Conservation (phyloP, 1,140 invertebrate species). For the Drosophila athabasca region DNA sequence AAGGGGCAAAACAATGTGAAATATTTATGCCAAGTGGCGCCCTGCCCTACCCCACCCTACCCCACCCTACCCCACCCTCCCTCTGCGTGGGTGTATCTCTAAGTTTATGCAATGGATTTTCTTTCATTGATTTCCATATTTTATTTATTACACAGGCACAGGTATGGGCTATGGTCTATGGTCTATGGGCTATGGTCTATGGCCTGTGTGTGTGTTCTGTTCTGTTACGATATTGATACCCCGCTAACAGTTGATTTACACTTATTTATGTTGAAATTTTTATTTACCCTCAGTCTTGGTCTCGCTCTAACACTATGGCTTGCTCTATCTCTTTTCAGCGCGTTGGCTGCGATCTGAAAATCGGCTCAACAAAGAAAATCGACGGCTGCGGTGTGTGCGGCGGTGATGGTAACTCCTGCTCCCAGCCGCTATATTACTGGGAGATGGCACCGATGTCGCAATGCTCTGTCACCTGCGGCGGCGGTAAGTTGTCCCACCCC, state of each 20-base stretch:
- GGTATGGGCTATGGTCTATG: background rate
- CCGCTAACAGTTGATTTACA: constrained; percentile 78
- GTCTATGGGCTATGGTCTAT: too few relatives aligned
- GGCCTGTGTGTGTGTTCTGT: constrained; percentile 11
- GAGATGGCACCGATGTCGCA: constrained; percentile 90
- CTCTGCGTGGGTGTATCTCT: background rate
- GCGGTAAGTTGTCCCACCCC: constrained; percentile 87
- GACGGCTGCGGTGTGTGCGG: constrained; percentile 96
- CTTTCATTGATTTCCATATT: constrained; percentile 73
- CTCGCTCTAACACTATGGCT: constrained; percentile 5
- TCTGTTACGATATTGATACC: constrained; percentile 67
- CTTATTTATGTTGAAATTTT: constrained; percentile 68
- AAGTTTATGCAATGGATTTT: constrained; percentile 64
- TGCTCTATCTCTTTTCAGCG: constrained; percentile 86
- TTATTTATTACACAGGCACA: constrained; percentile 57
- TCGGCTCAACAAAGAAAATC: constrained; percentile 92
- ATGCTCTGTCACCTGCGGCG: constrained; percentile 95
- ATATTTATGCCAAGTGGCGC: constrained; percentile 24
- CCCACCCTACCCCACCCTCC: background rate
- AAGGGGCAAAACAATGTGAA: background rate
- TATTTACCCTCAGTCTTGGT: constrained; percentile 31
- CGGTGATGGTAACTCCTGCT: constrained; percentile 93
- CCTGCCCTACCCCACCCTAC: background rate
- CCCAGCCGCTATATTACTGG: constrained; percentile 92
- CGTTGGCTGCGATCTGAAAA: constrained; percentile 94